These are phyloP conservation scores for Sciurus niger DNA, from an alignment of 2,113 vertebrate species.

Conservation along the genomic window DNA sequence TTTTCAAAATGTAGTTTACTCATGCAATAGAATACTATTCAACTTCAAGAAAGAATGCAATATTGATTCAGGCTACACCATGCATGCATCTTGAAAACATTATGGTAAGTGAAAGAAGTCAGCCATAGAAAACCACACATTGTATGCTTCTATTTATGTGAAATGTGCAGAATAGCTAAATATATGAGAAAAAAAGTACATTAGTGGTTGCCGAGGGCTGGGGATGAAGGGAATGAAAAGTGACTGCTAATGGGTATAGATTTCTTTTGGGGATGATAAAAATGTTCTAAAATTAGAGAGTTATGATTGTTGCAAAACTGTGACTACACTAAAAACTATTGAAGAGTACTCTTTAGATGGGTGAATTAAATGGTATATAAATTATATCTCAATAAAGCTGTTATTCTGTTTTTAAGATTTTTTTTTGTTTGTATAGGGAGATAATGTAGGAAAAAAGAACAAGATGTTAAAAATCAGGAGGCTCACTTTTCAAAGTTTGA, in stretches of 20 bases:
- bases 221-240: background rate
- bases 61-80: background rate
- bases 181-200: constrained; percentile 36
- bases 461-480: constrained; percentile 38
- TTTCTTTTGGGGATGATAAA: constrained; percentile 5
- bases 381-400: background rate
- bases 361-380: background rate
- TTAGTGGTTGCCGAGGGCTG: background rate
- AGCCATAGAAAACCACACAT: background rate
- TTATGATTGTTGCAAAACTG: background rate
- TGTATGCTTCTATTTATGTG: background rate
- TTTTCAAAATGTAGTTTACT: background rate
- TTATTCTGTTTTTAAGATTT: background rate
- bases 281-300: constrained; percentile 28
- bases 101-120: background rate
- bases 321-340: constrained; percentile 1
- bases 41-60: background rate
- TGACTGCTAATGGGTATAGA: background rate
- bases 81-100: background rate
- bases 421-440: constrained; percentile 11
- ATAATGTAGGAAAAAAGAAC: background rate
- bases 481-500: constrained; percentile 39
- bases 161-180: background rate
- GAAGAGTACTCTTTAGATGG: background rate
- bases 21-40: background rate